A percentile compares a stretch with the other conserved stretches of the same genome.
Evolutionary conservation across 2,888 invertebrate genomes (phyloP).

Genomic region (Leptopilina myrica): DNA sequence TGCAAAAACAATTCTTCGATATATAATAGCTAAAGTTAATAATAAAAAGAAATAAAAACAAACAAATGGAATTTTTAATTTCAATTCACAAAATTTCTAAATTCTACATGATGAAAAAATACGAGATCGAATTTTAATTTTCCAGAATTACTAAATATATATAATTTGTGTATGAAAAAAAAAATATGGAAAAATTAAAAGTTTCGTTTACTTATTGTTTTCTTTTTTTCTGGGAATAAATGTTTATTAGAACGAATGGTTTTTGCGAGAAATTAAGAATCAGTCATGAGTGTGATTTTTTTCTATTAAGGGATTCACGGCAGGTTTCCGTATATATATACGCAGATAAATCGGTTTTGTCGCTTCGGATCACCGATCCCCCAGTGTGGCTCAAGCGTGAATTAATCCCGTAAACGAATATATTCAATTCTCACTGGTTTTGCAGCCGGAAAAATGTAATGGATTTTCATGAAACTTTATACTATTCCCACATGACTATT

Average conservation of each 20-base stretch:
- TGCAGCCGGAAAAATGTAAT: slow-evolving; percentile 31
- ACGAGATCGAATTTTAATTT: no score
- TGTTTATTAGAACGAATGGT: no score
- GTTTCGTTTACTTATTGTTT: not conserved
- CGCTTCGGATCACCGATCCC: slow-evolving; percentile 54
- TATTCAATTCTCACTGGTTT: slow-evolving; percentile 25
- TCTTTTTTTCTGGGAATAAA: not conserved
- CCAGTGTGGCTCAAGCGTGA: slow-evolving; percentile 55
- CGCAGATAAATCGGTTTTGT: slow-evolving; percentile 61
- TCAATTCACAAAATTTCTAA: no score
- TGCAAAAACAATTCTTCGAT: no score
- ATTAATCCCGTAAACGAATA: slow-evolving; percentile 62
- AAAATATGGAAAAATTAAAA: no score
- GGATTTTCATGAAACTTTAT: not conserved
- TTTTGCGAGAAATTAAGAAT: slow-evolving; percentile 5
- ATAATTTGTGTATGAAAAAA: no score
- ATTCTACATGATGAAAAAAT: no score
- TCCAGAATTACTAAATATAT: no score
- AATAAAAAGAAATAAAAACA: no score
- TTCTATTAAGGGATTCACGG: slow-evolving; percentile 48
- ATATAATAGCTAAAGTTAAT: no score
- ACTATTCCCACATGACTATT: not conserved
- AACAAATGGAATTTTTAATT: no score
- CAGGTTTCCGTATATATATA: slow-evolving; percentile 47
- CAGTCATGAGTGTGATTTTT: slow-evolving; percentile 44